phyloP scores from a whole-genome alignment of 2,113 vertebrate species.

The Myotis lucifugus region DNA sequence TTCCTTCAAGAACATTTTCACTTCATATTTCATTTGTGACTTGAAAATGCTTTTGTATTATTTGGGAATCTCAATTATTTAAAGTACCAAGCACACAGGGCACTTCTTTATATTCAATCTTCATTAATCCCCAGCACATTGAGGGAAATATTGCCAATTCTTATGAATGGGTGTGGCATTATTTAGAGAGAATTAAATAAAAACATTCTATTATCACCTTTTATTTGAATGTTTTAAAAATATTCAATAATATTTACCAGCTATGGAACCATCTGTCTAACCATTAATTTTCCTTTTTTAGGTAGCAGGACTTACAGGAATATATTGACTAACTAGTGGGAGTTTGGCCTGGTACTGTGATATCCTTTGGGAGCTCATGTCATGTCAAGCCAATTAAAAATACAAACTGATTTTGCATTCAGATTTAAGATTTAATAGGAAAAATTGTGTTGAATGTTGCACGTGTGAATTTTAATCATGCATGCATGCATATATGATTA shows the following conservation, averaged over 20 bases:
- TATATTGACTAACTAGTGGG: background rate
- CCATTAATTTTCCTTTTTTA: constrained; percentile 20
- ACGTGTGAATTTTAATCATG: background rate
- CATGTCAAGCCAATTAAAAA: constrained; percentile 14
- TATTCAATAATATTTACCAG: constrained; percentile 25
- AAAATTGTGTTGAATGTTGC: background rate
- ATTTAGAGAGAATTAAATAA: constrained; percentile 58
- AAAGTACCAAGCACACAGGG: background rate
- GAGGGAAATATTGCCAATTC: constrained; percentile 15
- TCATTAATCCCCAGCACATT: background rate
- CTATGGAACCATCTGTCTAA: background rate
- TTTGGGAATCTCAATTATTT: constrained; percentile 61
- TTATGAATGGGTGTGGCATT: constrained; percentile 22
- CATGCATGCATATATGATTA: background rate
- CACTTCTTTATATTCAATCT: background rate
- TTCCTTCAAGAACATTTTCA: constrained; percentile 66
- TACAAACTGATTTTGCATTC: background rate
- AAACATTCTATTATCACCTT: constrained; percentile 13
- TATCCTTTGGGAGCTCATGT: constrained; percentile 25
- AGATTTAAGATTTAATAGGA: constrained; percentile 45
- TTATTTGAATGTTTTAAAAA: constrained; percentile 52
- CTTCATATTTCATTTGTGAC: constrained; percentile 56
- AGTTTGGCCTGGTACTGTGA: background rate
- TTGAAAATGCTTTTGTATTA: constrained; percentile 71
- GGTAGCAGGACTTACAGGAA: background rate